Percentiles rank a stretch among this genome's conserved stretches.
Conservation (phyloP, 2,888 invertebrate species). For the Scaptomyza caliginosa region DNA sequence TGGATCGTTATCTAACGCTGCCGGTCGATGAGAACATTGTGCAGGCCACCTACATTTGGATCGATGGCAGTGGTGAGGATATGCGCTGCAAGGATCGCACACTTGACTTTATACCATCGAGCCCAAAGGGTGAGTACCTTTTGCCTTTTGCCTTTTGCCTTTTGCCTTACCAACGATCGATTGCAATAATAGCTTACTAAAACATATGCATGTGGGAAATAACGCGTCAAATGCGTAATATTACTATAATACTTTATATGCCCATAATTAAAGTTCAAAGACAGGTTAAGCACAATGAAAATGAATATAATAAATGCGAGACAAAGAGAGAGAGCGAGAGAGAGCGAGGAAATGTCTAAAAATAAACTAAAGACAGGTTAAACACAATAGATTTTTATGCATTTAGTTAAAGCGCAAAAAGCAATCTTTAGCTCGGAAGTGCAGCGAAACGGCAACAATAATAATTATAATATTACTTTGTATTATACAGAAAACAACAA, state of each 20-base stretch:
- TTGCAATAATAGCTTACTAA: too few relatives aligned
- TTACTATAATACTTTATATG: background rate
- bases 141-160: too few relatives aligned
- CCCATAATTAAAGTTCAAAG: background rate
- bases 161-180: too few relatives aligned
- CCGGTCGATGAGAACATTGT: slow-evolving; percentile 91
- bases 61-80: slow-evolving; percentile 95
- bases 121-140: slow-evolving; percentile 89
- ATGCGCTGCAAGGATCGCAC: slow-evolving; percentile 95
- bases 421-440: slow-evolving; percentile 24
- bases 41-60: slow-evolving; percentile 96
- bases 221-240: too few relatives aligned
- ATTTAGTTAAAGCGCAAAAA: background rate
- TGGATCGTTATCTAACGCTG: slow-evolving; percentile 90
- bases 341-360: background rate
- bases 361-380: background rate
- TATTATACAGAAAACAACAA: background rate
- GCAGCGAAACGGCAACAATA: background rate
- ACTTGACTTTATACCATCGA: slow-evolving; percentile 91
- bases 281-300: background rate
- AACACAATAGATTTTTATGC: background rate
- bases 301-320: background rate
- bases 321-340: too few relatives aligned
- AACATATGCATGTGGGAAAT: too few relatives aligned
- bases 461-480: too few relatives aligned